A percentile compares a stretch with the other conserved stretches of the same genome.
Evolutionary conservation across 1,140 invertebrate genomes (phyloP).

Genomic region (Medauroidea extradentata): DNA sequence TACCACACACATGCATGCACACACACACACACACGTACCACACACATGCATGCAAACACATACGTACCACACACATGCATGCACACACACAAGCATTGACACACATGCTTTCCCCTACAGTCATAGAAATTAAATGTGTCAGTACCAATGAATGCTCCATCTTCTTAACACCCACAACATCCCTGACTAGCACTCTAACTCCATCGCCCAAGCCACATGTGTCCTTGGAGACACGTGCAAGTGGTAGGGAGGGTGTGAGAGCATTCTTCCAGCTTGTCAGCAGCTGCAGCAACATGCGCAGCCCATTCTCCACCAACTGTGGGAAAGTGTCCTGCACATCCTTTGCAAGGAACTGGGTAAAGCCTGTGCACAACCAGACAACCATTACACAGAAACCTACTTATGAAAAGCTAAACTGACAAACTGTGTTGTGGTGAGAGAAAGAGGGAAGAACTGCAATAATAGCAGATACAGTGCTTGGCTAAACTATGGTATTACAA

Average conservation of each 20-base stretch:
- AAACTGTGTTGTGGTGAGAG: background rate
- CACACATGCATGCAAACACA: too few relatives aligned
- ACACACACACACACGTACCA: too few relatives aligned
- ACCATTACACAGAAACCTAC: background rate
- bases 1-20: too few relatives aligned
- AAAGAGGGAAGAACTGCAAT: background rate
- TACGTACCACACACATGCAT: too few relatives aligned
- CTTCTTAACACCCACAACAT: background rate
- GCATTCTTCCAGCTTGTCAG: slow-evolving; percentile 90
- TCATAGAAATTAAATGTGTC: too few relatives aligned
- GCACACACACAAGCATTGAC: too few relatives aligned
- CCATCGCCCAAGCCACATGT: background rate
- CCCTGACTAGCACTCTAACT: background rate
- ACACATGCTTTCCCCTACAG: too few relatives aligned
- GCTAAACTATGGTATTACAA: too few relatives aligned
- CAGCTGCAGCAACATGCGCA: slow-evolving; percentile 88
- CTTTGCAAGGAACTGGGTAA: slow-evolving; percentile 90
- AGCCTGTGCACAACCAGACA: slow-evolving; percentile 55
- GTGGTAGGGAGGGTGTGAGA: slow-evolving; percentile 37
- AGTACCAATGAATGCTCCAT: background rate
- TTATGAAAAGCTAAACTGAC: background rate
- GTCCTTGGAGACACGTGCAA: background rate
- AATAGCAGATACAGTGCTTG: background rate
- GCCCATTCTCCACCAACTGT: slow-evolving; percentile 89
- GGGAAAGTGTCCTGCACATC: slow-evolving; percentile 88